Conservation (phyloP, 2,888 invertebrate genomes). For the Cheilosia grossa region DNA sequence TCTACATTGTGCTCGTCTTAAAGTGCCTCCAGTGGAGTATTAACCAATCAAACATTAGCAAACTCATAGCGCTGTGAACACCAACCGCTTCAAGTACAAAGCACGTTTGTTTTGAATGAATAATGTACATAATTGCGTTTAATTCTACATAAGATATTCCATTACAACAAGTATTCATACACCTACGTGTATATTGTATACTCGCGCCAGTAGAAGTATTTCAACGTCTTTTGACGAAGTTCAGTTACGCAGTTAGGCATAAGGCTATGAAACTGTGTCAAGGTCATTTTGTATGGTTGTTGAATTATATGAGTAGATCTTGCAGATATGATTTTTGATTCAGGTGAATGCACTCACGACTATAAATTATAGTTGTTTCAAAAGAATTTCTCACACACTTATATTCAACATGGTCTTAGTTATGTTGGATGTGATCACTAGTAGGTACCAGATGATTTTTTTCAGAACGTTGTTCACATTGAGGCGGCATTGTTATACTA, state of each 20-base stretch:
- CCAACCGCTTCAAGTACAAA: constrained; percentile 9
- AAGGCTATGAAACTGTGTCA: constrained; percentile 57
- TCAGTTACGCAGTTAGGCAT: constrained; percentile 54
- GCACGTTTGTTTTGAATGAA: constrained; percentile 9
- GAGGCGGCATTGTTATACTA: constrained; percentile 42
- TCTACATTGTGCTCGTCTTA: too few relatives aligned
- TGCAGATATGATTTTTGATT: constrained; percentile 50
- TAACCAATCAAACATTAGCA: constrained; percentile 5
- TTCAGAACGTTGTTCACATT: constrained; percentile 13
- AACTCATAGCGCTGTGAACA: neutral
- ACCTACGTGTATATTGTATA: neutral
- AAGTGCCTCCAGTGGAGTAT: neutral
- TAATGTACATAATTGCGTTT: constrained; percentile 12
- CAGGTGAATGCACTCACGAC: constrained; percentile 67
- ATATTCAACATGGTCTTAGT: constrained; percentile 24
- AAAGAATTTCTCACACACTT: constrained; percentile 52
- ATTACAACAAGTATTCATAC: constrained; percentile 29
- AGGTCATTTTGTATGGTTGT: constrained; percentile 45
- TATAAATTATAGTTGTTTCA: constrained; percentile 9
- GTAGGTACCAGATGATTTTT: constrained; percentile 4
- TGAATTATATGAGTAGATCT: constrained; percentile 20
- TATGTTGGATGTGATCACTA: constrained; percentile 40
- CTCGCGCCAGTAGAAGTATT: constrained; percentile 13
- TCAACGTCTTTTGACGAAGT: constrained; percentile 33
- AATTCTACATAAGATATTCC: constrained; percentile 46